Evolutionary conservation across 2,888 invertebrate genomes (phyloP).

Genomic region (Drosophila paracracens): DNA sequence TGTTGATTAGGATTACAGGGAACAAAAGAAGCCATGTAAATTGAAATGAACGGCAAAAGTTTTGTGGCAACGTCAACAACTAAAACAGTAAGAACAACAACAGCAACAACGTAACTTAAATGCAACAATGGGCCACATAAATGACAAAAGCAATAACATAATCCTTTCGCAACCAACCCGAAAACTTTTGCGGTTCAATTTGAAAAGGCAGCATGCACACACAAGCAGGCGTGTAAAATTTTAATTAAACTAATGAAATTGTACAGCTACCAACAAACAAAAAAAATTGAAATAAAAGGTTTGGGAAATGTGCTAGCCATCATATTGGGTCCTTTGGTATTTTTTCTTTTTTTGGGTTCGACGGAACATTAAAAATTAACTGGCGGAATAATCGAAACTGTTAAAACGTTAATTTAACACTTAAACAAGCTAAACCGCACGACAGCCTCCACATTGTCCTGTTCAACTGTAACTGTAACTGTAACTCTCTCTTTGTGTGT

Average conservation of each 20-base stretch:
- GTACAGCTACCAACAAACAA: slow-evolving; percentile 20
- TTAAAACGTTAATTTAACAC: slow-evolving; percentile 81
- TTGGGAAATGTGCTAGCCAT: slow-evolving; percentile 25
- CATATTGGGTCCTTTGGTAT: slow-evolving; percentile 9
- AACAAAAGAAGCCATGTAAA: slow-evolving; percentile 50
- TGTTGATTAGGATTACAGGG: slow-evolving; percentile 17
- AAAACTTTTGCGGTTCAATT: slow-evolving; percentile 75
- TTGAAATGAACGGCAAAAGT: slow-evolving; percentile 75
- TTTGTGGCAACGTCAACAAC: slow-evolving; percentile 50
- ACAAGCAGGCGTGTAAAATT: slow-evolving; percentile 47
- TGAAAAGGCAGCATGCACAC: slow-evolving; percentile 66
- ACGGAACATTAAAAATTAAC: slow-evolving; percentile 72
- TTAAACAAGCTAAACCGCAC: slow-evolving; percentile 79
- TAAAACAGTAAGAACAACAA: slow-evolving; percentile 22
- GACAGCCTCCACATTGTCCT: slow-evolving; percentile 55
- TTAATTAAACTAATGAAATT: slow-evolving; percentile 82
- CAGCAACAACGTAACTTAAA: slow-evolving; percentile 23
- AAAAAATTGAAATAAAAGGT: slow-evolving; percentile 10
- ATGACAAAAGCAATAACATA: slow-evolving; percentile 75
- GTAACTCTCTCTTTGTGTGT: slow-evolving; percentile 10
- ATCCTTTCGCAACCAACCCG: slow-evolving; percentile 53
- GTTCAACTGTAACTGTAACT: slow-evolving; percentile 52
- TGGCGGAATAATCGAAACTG: slow-evolving; percentile 74
- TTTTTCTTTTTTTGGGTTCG: slow-evolving; percentile 9
- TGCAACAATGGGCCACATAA: slow-evolving; percentile 65